phyloP scores from a whole-genome alignment of 2,888 invertebrate genomes.

The Himalopsyche anomala region DNA sequence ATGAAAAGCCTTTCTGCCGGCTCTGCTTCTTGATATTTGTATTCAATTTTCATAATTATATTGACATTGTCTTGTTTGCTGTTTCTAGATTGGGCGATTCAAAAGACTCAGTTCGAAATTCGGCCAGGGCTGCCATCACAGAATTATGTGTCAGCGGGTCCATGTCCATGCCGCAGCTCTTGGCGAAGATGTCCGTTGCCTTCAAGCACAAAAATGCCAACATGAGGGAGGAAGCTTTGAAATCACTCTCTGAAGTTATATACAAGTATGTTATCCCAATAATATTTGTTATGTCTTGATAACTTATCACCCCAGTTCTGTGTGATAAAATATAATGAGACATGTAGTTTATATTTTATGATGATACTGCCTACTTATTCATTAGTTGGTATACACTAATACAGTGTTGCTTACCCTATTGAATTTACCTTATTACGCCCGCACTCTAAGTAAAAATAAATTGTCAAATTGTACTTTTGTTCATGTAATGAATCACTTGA shows the following conservation, averaged over 20 bases:
- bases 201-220: constrained; percentile 94
- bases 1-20: too few species aligned
- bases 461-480: too few species aligned
- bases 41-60: too few species aligned
- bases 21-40: too few species aligned
- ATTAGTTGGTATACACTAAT: too few species aligned
- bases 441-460: too few species aligned
- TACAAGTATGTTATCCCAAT: constrained; percentile 82
- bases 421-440: background rate
- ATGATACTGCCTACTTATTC: background rate
- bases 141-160: constrained; percentile 71
- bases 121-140: constrained; percentile 71
- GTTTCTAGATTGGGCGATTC: constrained; percentile 73
- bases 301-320: background rate
- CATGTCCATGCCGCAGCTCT: constrained; percentile 71
- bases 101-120: constrained; percentile 73
- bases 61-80: too few species aligned
- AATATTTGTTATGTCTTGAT: too few species aligned
- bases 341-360: background rate
- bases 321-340: too few species aligned
- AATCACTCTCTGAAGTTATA: constrained; percentile 88
- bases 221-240: constrained; percentile 91
- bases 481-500: too few species aligned
- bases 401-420: background rate
- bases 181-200: constrained; percentile 74